A percentile compares a stretch with the other conserved stretches of the same genome.
Conservation (phyloP, 1,140 invertebrate genomes). For the Lepidotrigona ventralis region DNA sequence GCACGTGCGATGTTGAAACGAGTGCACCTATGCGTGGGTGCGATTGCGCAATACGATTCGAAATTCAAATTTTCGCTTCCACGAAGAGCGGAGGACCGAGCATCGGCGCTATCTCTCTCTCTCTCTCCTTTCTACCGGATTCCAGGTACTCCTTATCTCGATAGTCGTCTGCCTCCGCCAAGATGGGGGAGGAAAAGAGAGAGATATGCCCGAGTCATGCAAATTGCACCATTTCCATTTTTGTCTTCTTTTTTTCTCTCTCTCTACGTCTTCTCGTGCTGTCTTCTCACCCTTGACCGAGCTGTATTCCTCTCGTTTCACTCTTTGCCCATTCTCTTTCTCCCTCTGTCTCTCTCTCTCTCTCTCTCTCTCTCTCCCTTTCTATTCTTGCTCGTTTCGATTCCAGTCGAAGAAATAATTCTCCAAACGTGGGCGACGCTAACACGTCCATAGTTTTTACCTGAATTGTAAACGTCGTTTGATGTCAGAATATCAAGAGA, state of each 20-base stretch:
- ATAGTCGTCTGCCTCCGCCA: conserved; percentile 53
- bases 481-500: neutral
- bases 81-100: conserved; percentile 42
- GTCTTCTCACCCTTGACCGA: conserved; percentile 2
- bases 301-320: neutral
- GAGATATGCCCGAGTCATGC: conserved; percentile 45
- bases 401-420: conserved; percentile 57
- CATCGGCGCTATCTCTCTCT: conserved; percentile 31
- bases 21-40: conserved; percentile 60
- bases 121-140: conserved; percentile 47
- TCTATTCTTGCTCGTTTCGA: conserved; percentile 24
- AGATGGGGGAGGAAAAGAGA: conserved; percentile 17
- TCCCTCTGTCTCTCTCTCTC: neutral
- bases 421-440: conserved; percentile 43
- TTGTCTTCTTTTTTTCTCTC: conserved; percentile 47
- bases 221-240: conserved; percentile 66
- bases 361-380: neutral
- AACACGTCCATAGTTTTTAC: conserved; percentile 34
- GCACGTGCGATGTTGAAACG: conserved; percentile 12
- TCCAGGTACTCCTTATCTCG: conserved; percentile 62
- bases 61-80: conserved; percentile 63
- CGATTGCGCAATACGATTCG: conserved; percentile 62
- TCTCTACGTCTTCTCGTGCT: conserved; percentile 28
- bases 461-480: neutral
- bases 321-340: neutral